phyloP scores from a whole-genome alignment of 2,797 vertebrate species.

The Buphagus erythrorhynchus region DNA sequence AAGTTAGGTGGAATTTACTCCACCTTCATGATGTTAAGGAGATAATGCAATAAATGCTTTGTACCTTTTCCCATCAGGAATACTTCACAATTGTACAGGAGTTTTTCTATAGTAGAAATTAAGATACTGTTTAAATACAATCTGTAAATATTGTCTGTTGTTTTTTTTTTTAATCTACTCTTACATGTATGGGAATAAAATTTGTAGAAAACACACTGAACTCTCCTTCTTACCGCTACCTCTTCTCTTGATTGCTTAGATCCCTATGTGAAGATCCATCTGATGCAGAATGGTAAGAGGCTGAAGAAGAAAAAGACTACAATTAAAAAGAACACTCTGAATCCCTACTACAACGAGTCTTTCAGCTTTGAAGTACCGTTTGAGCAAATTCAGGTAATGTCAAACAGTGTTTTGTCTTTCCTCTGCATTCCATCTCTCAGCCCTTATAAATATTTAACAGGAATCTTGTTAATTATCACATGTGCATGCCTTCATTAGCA shows the following conservation, averaged over 20 bases:
- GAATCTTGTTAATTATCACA: slow-evolving; percentile 41
- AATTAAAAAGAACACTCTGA: slow-evolving; percentile 99
- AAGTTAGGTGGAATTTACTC: neutral
- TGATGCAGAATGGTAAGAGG: slow-evolving; percentile 99
- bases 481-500: slow-evolving; percentile 59
- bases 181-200: neutral
- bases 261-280: slow-evolving; percentile 98
- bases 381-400: slow-evolving; percentile 98
- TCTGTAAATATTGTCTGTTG: neutral
- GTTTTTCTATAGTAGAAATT: neutral
- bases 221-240: neutral
- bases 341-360: slow-evolving; percentile 99
- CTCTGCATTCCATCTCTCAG: slow-evolving; percentile 34
- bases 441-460: slow-evolving; percentile 52
- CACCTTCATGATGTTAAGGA: neutral
- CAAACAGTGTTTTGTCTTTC: slow-evolving; percentile 42
- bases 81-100: neutral
- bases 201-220: neutral
- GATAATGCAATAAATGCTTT: neutral
- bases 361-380: slow-evolving; percentile 99
- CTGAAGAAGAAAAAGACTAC: slow-evolving; percentile 99
- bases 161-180: neutral
- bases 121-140: neutral
- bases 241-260: slow-evolving; percentile 80
- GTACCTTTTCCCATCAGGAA: neutral